phyloP scores from a whole-genome alignment of 1,140 invertebrate species.

The Nasonia longicornis region DNA sequence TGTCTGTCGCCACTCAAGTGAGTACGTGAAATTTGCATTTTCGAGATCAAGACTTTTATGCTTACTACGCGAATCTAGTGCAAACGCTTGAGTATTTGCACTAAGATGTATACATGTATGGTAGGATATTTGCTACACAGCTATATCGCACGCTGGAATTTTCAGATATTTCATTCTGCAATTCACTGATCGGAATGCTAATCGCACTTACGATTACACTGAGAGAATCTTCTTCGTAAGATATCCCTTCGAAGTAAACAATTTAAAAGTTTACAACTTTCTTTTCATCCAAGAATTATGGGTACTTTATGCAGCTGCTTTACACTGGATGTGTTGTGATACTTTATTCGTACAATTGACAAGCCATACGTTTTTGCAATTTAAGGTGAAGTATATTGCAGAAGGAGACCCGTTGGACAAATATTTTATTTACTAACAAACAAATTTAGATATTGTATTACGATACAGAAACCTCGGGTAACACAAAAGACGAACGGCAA shows the following conservation, averaged over 20 bases:
- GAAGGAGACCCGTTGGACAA: not conserved
- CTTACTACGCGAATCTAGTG: not conserved
- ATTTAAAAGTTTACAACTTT: not conserved
- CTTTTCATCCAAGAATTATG: not conserved
- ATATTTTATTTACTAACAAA: not conserved
- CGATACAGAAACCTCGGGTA: not conserved
- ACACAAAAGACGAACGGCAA: not conserved
- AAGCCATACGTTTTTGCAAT: not conserved
- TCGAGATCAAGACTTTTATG: slow-evolving; percentile 13
- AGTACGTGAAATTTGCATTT: slow-evolving; percentile 17
- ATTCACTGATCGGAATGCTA: not conserved
- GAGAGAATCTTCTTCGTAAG: not conserved
- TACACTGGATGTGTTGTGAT: slow-evolving; percentile 13
- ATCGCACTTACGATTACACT: not conserved
- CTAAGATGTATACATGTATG: too few species aligned
- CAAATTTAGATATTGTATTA: not conserved
- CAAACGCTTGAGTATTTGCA: not conserved
- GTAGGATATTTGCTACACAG: too few species aligned
- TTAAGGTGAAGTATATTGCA: not conserved
- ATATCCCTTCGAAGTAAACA: slow-evolving; percentile 8
- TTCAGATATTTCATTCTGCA: not conserved
- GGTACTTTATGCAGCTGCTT: not conserved
- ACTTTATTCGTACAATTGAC: slow-evolving; percentile 18
- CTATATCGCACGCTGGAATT: not conserved
- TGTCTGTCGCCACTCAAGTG: not conserved